phyloP scores from a whole-genome alignment of 2,888 invertebrate species.

The Calameuta filiformis region DNA sequence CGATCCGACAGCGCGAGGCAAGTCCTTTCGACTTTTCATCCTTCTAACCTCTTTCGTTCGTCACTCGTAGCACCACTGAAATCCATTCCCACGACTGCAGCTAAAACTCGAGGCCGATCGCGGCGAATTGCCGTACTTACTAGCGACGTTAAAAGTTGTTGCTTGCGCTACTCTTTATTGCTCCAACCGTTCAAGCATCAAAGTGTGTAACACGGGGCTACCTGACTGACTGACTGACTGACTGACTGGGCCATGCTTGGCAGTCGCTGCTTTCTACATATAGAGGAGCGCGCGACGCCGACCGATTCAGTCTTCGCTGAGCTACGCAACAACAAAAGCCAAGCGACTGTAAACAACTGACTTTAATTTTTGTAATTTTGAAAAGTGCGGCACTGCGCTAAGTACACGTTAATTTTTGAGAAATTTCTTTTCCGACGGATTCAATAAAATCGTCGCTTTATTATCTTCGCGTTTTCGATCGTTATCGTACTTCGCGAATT shows the following conservation, averaged over 20 bases:
- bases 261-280: slow-evolving; percentile 53
- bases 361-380: not conserved
- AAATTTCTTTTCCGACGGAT: not conserved
- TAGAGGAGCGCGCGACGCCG: slow-evolving; percentile 47
- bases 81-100: not conserved
- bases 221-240: slow-evolving; percentile 7
- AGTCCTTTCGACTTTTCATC: not conserved
- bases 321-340: slow-evolving; percentile 44
- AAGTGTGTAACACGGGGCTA: slow-evolving; percentile 34
- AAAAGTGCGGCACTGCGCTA: not conserved
- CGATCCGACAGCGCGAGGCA: not conserved
- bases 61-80: not conserved
- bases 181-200: not conserved
- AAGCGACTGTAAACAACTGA: not conserved
- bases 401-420: too few species aligned
- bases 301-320: slow-evolving; percentile 51
- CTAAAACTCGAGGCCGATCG: not conserved
- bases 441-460: not conserved
- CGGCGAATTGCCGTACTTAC: not conserved
- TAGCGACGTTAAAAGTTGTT: not conserved
- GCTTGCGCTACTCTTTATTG: not conserved
- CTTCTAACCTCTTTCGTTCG: not conserved
- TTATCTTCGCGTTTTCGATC: not conserved
- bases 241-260: slow-evolving; percentile 15
- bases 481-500: not conserved